Evolutionary conservation across 1,140 invertebrate species (phyloP).

Genomic region (honey bee (Apis mellifera)): Amel_HAv3.1 CM009936.2:2268501-2269000

Average conservation of each 20-base stretch:
- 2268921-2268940: conserved; percentile 73
- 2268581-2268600: no score
- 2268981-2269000: conserved; percentile 65
- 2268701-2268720: no score
- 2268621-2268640: no score
- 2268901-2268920: conserved; percentile 82
- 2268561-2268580: no score
- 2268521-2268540: no score
- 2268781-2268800: conserved; percentile 90
- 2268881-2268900: conserved; percentile 89
- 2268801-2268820: conserved; percentile 92
- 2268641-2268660: no score
- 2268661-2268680: no score
- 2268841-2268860: conserved; percentile 90
- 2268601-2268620: no score
- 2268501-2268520: no score
- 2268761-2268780: conserved; percentile 61
- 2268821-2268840: conserved; percentile 64
- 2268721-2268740: background rate
- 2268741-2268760: background rate
- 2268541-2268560: no score
- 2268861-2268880: conserved; percentile 94
- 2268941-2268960: conserved; percentile 72
- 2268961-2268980: conserved; percentile 76
- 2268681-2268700: no score